Conservation (phyloP, 2,113 vertebrate genomes). For the Ceyx margarethae region DNA sequence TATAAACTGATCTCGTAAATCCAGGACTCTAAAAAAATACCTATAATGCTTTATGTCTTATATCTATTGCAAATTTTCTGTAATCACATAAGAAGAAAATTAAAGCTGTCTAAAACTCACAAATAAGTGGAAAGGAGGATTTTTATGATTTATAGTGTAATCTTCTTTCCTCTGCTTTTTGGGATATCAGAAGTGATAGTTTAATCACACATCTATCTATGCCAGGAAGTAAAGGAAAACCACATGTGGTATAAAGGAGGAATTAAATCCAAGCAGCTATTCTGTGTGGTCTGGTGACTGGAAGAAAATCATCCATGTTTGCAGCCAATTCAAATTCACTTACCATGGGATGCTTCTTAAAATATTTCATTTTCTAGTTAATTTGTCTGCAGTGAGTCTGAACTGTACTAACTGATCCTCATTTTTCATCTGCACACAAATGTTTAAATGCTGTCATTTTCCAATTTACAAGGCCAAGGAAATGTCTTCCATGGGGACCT, state of each 20-base stretch:
- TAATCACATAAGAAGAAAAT: conserved; percentile 24
- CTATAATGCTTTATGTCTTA: not conserved
- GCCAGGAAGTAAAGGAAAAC: conserved; percentile 46
- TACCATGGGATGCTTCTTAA: conserved; percentile 39
- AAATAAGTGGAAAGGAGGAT: conserved; percentile 24
- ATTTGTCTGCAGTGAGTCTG: conserved; percentile 26
- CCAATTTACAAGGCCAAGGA: not conserved
- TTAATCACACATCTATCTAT: conserved; percentile 57
- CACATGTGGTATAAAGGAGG: not conserved
- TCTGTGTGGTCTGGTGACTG: not conserved
- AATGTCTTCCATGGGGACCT: not conserved
- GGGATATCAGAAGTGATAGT: conserved; percentile 45
- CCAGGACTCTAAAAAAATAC: not conserved
- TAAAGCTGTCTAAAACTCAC: conserved; percentile 8
- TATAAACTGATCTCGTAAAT: conserved; percentile 23
- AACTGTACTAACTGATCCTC: conserved; percentile 28
- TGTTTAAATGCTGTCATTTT: not conserved
- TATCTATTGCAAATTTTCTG: not conserved
- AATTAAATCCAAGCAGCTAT: conserved; percentile 29
- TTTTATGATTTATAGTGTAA: conserved; percentile 50
- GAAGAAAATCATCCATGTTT: conserved; percentile 37
- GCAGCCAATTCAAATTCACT: conserved; percentile 55
- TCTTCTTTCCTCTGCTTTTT: conserved; percentile 30
- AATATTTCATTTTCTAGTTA: conserved; percentile 60
- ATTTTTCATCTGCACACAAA: conserved; percentile 30